phyloP scores from a whole-genome alignment of 2,797 vertebrate genomes.

The Gephyroberyx darwinii region DNA sequence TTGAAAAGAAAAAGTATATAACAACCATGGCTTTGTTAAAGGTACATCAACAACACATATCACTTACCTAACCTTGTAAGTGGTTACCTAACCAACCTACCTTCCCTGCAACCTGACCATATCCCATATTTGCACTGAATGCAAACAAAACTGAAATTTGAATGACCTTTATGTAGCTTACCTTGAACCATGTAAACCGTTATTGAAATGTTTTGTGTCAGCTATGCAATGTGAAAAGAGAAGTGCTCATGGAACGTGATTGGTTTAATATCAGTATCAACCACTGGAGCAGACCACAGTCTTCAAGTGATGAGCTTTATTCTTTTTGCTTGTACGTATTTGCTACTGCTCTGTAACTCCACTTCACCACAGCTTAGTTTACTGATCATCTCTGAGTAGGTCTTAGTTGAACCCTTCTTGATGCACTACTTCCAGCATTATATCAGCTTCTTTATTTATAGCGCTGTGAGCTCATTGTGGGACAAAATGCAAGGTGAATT shows the following conservation, averaged over 20 bases:
- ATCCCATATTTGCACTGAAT: conserved; percentile 7
- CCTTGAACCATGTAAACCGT: conserved; percentile 35
- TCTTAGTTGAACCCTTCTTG: conserved; percentile 33
- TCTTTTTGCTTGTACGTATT: conserved; percentile 60
- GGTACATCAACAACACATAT: conserved; percentile 41
- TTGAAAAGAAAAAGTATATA: conserved; percentile 5
- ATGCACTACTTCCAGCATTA: conserved; percentile 31
- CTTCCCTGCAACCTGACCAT: conserved; percentile 9
- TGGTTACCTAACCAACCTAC: too few species aligned
- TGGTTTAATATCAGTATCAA: conserved; percentile 21
- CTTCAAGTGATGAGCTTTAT: conserved; percentile 49
- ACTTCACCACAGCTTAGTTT: conserved; percentile 30
- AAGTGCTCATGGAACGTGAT: conserved; percentile 49
- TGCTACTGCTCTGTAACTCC: conserved; percentile 60
- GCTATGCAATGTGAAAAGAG: conserved; percentile 76
- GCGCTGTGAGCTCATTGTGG: conserved; percentile 37
- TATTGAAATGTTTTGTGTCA: conserved; percentile 63
- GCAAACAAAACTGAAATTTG: conserved; percentile 8
- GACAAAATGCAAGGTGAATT: conserved; percentile 36
- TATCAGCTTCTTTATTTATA: conserved; percentile 42
- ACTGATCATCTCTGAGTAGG: conserved; percentile 27
- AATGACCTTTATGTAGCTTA: conserved; percentile 37
- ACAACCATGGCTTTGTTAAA: conserved; percentile 33
- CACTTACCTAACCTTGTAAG: conserved; percentile 31
- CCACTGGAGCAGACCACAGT: conserved; percentile 36